Percentiles rank a stretch among this genome's conserved stretches.
Conservation (phyloP, 2,888 invertebrate species). For the Diplolepis rosae region DNA sequence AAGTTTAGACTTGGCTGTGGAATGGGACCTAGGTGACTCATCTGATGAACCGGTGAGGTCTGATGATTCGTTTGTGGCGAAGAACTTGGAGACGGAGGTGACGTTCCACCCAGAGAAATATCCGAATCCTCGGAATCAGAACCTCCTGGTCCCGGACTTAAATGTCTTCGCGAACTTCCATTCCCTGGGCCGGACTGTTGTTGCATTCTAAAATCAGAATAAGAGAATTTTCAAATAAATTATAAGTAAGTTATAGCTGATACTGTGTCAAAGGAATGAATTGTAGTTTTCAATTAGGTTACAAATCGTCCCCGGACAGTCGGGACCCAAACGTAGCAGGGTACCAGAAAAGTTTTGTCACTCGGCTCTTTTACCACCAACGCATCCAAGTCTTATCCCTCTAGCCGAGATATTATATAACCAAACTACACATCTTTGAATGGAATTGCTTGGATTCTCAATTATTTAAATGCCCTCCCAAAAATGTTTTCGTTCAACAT, state of each 20-base stretch:
- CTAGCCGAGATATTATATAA: too few species aligned
- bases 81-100: constrained; percentile 69
- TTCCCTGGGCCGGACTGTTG: constrained; percentile 70
- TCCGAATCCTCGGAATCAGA: constrained; percentile 71
- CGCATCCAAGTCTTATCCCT: too few species aligned
- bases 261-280: too few species aligned
- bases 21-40: constrained; percentile 67
- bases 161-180: constrained; percentile 61
- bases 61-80: constrained; percentile 67
- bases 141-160: constrained; percentile 69
- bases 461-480: too few species aligned
- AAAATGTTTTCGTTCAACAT: too few species aligned
- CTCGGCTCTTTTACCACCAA: too few species aligned
- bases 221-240: background rate
- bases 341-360: too few species aligned
- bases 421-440: too few species aligned
- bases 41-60: constrained; percentile 65
- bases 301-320: too few species aligned
- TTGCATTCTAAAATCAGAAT: constrained; percentile 66
- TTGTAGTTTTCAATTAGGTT: too few species aligned
- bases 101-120: constrained; percentile 70
- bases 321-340: too few species aligned
- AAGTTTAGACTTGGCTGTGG: constrained; percentile 69
- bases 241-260: background rate
- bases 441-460: too few species aligned